Conservation (phyloP, 2,113 vertebrate species). For the Raja brachyura region DNA sequence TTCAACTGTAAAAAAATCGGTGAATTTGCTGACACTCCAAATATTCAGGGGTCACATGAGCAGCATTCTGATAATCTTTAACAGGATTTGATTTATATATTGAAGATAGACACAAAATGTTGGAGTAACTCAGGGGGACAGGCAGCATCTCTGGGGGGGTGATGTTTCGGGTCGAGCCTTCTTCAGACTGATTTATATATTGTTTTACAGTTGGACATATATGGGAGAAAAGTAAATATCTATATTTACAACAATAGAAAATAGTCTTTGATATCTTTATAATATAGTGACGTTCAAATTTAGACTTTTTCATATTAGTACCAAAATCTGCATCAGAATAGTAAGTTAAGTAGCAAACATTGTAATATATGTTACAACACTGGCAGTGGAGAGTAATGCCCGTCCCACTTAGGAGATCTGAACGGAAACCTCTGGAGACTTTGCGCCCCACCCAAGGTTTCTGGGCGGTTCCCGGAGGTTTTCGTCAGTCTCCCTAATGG, state of each 20-base stretch:
- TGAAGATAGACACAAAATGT: too few relatives aligned
- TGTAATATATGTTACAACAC: background rate
- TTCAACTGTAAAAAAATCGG: background rate
- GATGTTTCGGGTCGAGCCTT: too few relatives aligned
- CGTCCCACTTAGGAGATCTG: too few relatives aligned
- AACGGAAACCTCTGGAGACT: too few relatives aligned
- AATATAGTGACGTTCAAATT: background rate
- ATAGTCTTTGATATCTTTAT: background rate
- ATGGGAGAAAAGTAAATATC: background rate
- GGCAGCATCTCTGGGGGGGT: too few relatives aligned
- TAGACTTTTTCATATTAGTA: background rate
- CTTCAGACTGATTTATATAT: background rate
- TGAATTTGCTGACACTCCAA: background rate
- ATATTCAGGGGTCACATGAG: background rate
- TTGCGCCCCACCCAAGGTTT: too few relatives aligned
- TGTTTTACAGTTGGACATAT: background rate
- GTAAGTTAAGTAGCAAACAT: background rate
- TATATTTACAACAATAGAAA: background rate
- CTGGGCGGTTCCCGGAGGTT: too few relatives aligned
- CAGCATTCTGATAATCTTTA: background rate
- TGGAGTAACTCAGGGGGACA: too few relatives aligned
- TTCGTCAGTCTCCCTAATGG: too few relatives aligned
- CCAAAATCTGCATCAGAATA: background rate
- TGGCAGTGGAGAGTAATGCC: background rate
- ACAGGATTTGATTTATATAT: background rate